These are phyloP conservation scores for Lanistes nyassanus DNA, from an alignment of 1,140 invertebrate genomes.

Conservation along the genomic window DNA sequence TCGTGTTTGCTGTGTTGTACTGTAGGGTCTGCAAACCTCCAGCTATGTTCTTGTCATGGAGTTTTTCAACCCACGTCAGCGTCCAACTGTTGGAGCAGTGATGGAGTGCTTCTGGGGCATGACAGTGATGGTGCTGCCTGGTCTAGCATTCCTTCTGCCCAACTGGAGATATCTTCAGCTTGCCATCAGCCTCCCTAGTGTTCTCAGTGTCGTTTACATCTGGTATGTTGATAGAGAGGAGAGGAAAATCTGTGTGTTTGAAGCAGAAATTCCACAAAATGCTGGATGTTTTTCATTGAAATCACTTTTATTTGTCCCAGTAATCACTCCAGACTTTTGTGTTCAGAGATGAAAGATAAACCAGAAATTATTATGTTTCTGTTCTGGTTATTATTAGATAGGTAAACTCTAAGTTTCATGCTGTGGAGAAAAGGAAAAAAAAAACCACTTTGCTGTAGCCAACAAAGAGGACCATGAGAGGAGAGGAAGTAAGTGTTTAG, in stretches of 20 bases:
- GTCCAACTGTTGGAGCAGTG: constrained; percentile 66
- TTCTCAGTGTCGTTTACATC: constrained; percentile 47
- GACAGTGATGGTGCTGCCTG: constrained; percentile 61
- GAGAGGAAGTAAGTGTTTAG: too few species aligned
- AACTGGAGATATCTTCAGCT: constrained; percentile 67
- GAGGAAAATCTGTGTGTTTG: not conserved
- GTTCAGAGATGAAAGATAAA: too few species aligned
- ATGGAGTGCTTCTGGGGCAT: constrained; percentile 67
- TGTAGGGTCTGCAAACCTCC: constrained; percentile 56
- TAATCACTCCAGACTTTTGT: too few species aligned
- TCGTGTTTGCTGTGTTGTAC: not conserved
- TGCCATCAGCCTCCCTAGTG: constrained; percentile 49
- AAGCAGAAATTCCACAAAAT: too few species aligned
- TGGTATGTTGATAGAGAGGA: constrained; percentile 42
- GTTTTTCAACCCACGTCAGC: constrained; percentile 63
- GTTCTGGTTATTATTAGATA: too few species aligned
- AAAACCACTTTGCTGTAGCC: too few species aligned
- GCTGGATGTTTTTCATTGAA: too few species aligned
- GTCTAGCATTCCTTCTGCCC: constrained; percentile 62
- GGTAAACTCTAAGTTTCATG: too few species aligned
- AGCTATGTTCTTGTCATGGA: constrained; percentile 62
- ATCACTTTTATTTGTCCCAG: too few species aligned
- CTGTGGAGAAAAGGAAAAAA: too few species aligned
- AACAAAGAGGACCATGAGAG: too few species aligned
- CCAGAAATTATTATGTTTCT: too few species aligned